These are phyloP conservation scores for Pteropus alecto DNA, from an alignment of 2,113 vertebrate species.

Conservation along the genomic window DNA sequence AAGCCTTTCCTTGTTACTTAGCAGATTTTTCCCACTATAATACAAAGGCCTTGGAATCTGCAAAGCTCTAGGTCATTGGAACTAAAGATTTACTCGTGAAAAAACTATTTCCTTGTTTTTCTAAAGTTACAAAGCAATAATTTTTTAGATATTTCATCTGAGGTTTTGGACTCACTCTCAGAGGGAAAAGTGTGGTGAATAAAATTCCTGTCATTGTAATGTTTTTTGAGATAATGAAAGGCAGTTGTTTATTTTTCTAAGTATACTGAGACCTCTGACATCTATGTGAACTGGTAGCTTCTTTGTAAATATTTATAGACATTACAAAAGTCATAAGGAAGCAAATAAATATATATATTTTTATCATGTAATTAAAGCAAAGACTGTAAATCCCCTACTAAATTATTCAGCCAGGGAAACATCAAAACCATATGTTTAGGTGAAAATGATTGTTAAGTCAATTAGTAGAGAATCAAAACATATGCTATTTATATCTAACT, in stretches of 20 bases:
- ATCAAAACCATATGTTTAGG: not conserved
- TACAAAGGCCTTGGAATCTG: not conserved
- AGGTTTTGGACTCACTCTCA: not conserved
- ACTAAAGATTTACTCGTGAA: not conserved
- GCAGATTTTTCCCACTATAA: not conserved
- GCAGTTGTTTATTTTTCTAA: conserved; percentile 26
- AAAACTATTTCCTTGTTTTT: not conserved
- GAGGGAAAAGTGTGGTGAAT: not conserved
- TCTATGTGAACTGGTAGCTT: not conserved
- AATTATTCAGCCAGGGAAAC: not conserved
- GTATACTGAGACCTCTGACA: not conserved
- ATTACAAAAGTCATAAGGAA: conserved; percentile 7
- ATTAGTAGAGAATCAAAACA: not conserved
- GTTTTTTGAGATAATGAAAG: not conserved
- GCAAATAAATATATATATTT: not conserved
- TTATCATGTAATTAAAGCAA: not conserved
- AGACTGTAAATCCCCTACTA: not conserved
- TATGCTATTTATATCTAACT: not conserved
- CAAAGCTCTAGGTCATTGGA: not conserved
- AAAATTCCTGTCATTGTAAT: not conserved
- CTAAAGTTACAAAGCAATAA: not conserved
- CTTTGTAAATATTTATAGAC: conserved; percentile 25
- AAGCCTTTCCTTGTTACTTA: not conserved
- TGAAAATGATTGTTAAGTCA: not conserved
- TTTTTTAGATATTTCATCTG: not conserved